A percentile compares a stretch with the other conserved stretches of the same genome.
phyloP scores from a whole-genome alignment of 2,888 invertebrate genomes.

The Cheilosia vernalis region DNA sequence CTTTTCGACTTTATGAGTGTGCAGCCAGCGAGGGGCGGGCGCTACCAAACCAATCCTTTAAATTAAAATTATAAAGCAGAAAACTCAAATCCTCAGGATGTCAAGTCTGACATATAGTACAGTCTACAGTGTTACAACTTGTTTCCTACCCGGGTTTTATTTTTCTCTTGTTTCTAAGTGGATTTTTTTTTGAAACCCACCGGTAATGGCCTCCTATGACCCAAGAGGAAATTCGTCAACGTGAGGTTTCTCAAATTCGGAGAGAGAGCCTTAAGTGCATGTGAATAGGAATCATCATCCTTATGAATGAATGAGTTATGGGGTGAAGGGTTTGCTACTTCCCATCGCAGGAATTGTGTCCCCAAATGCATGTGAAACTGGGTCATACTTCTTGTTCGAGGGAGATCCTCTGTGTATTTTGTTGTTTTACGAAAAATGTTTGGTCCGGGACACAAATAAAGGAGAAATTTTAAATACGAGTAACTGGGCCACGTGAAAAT shows the following conservation, averaged over 20 bases:
- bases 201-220: slow-evolving; percentile 36
- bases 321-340: background rate
- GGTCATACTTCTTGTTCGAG: slow-evolving; percentile 1
- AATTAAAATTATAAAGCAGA: slow-evolving; percentile 39
- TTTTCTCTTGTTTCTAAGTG: slow-evolving; percentile 3
- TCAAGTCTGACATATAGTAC: slow-evolving; percentile 23
- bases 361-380: slow-evolving; percentile 24
- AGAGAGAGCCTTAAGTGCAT: slow-evolving; percentile 56
- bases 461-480: slow-evolving; percentile 3
- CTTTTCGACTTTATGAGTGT: slow-evolving; percentile 35
- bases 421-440: slow-evolving; percentile 26
- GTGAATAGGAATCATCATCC: slow-evolving; percentile 37
- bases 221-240: slow-evolving; percentile 66
- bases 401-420: slow-evolving; percentile 50
- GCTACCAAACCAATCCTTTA: slow-evolving; percentile 27
- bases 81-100: slow-evolving; percentile 4
- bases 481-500: slow-evolving; percentile 52
- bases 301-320: slow-evolving; percentile 31
- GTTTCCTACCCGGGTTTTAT: background rate
- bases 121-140: slow-evolving; percentile 4
- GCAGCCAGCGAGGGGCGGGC: background rate
- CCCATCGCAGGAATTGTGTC: slow-evolving; percentile 10
- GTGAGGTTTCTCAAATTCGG: slow-evolving; percentile 38
- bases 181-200: slow-evolving; percentile 25
- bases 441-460: background rate